These are phyloP conservation scores for Crenuchus spilurus DNA, from an alignment of 2,797 vertebrate genomes.

Conservation along the genomic window DNA sequence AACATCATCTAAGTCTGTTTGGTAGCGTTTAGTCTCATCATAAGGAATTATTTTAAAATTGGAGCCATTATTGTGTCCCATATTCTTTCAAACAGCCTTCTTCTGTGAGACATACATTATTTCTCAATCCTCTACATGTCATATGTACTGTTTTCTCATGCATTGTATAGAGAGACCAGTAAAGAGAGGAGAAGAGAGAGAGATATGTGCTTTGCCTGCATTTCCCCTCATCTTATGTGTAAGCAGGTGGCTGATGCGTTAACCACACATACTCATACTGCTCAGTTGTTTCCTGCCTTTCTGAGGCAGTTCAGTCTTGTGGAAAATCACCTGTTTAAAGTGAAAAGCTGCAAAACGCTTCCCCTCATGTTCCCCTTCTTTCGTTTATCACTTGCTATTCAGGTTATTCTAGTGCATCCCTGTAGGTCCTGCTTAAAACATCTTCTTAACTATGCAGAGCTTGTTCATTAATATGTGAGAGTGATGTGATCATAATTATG, in stretches of 20 bases:
- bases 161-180: constrained; percentile 30
- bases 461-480: constrained; percentile 4
- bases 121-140: neutral
- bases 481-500: neutral
- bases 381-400: constrained; percentile 23
- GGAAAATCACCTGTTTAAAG: constrained; percentile 84
- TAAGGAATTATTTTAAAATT: too few relatives aligned
- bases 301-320: constrained; percentile 77
- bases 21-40: too few relatives aligned
- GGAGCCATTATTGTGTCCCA: too few relatives aligned
- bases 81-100: too few relatives aligned
- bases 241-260: constrained; percentile 77
- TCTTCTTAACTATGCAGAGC: constrained; percentile 6
- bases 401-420: constrained; percentile 17
- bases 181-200: constrained; percentile 52
- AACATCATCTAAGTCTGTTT: too few relatives aligned
- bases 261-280: constrained; percentile 75
- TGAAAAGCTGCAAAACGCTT: constrained; percentile 71
- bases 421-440: constrained; percentile 14
- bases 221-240: constrained; percentile 67
- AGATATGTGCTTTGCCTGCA: constrained; percentile 44
- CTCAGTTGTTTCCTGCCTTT: constrained; percentile 68
- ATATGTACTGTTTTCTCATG: neutral
- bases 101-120: too few relatives aligned
- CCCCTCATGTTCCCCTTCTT: constrained; percentile 57